Conservation (phyloP, 2,113 vertebrate species). For the Toxostoma redivivum region DNA sequence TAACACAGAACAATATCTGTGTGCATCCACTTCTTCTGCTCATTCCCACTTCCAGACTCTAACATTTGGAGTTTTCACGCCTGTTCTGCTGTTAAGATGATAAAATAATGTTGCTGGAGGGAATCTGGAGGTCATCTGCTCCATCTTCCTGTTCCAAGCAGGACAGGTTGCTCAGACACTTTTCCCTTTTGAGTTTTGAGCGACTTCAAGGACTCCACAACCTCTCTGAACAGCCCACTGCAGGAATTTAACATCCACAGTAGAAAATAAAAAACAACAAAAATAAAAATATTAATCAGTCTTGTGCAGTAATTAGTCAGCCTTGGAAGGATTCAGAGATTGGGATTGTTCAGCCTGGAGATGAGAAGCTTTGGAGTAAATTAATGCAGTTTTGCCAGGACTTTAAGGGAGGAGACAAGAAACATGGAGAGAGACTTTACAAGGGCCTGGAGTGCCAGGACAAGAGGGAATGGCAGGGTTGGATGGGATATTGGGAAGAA, state of each 20-base stretch:
- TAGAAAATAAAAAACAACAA: background rate
- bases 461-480: too few relatives aligned
- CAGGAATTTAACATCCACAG: background rate
- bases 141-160: background rate
- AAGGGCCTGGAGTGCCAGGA: background rate
- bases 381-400: background rate
- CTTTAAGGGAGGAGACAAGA: background rate
- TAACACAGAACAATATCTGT: background rate
- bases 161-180: background rate
- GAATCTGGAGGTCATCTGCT: background rate
- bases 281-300: background rate
- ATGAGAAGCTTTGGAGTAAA: background rate
- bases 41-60: background rate
- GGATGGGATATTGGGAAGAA: background rate
- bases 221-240: accelerated
- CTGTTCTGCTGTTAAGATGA: background rate
- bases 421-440: background rate
- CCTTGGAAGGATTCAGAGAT: background rate
- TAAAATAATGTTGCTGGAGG: background rate
- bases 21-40: background rate
- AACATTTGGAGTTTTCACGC: background rate
- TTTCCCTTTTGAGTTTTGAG: background rate
- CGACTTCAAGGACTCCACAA: background rate
- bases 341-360: background rate
- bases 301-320: background rate